phyloP scores from a whole-genome alignment of 2,113 vertebrate species.

The Cynopterus brachyotis region DNA sequence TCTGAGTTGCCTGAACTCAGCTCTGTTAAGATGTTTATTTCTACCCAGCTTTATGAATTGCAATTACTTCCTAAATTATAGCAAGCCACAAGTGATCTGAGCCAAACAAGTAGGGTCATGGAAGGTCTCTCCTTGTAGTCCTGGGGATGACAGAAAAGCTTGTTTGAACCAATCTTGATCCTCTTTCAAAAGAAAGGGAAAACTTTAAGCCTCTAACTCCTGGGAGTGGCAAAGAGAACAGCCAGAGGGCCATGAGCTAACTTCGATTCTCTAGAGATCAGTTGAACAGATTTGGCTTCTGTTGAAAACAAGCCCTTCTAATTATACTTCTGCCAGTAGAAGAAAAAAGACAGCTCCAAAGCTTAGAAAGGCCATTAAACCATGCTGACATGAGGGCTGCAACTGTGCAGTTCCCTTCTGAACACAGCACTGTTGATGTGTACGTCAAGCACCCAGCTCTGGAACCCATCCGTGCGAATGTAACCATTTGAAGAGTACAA shows the following conservation, averaged over 20 bases:
- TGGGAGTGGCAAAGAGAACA: slow-evolving; percentile 67
- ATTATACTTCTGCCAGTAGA: slow-evolving; percentile 51
- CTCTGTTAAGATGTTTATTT: slow-evolving; percentile 55
- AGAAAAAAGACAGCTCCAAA: slow-evolving; percentile 53
- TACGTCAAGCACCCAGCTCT: background rate
- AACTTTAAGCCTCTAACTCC: slow-evolving; percentile 54
- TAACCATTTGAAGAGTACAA: background rate
- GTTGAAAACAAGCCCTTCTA: slow-evolving; percentile 66
- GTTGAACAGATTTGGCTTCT: slow-evolving; percentile 69
- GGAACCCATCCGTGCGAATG: background rate
- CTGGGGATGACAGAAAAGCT: slow-evolving; percentile 27
- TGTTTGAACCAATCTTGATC: slow-evolving; percentile 62
- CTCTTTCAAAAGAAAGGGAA: slow-evolving; percentile 70
- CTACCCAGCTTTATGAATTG: slow-evolving; percentile 59
- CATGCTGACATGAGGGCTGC: background rate
- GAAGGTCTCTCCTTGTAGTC: slow-evolving; percentile 46
- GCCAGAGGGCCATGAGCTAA: slow-evolving; percentile 59
- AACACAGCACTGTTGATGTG: background rate
- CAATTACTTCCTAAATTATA: slow-evolving; percentile 68
- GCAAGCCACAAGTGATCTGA: slow-evolving; percentile 43
- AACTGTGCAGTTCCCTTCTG: background rate
- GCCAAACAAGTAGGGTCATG: slow-evolving; percentile 50
- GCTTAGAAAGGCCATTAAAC: slow-evolving; percentile 6
- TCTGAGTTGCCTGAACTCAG: slow-evolving; percentile 26
- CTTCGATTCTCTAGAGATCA: slow-evolving; percentile 57